phyloP scores from a whole-genome alignment of 2,797 vertebrate genomes.

The Arnoldichthys spilopterus region DNA sequence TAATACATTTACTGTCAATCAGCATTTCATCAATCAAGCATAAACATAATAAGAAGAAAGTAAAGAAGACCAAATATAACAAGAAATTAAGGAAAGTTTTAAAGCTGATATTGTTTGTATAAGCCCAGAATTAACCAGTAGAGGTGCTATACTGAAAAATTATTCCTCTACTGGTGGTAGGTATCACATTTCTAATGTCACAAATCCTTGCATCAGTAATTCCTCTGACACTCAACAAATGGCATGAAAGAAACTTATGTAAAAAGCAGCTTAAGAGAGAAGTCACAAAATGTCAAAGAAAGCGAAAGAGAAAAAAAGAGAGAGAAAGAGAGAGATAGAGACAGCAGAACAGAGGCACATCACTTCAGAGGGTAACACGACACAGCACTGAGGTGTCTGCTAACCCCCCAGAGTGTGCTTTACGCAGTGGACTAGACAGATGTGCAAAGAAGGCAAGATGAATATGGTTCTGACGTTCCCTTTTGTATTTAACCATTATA shows the following conservation, averaged over 20 bases:
- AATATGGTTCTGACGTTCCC: conserved; percentile 36
- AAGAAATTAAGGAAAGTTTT: background rate
- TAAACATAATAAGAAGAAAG: background rate
- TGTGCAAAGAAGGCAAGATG: conserved; percentile 4
- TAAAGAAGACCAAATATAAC: too few species aligned
- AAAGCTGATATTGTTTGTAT: background rate
- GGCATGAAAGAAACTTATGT: background rate
- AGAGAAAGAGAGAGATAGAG: background rate
- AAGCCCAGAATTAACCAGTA: background rate
- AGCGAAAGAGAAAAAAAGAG: background rate
- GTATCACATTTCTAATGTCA: background rate
- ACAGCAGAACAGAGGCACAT: conserved; percentile 20
- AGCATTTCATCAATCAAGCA: background rate
- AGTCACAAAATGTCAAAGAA: conserved; percentile 5
- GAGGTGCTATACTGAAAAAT: background rate
- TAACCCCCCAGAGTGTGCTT: conserved; percentile 36
- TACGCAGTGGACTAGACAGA: conserved; percentile 32
- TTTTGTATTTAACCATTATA: conserved; percentile 36
- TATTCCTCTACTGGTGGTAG: background rate
- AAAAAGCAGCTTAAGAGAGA: conserved; percentile 9
- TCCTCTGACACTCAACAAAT: conserved; percentile 3
- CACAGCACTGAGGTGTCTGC: conserved; percentile 28
- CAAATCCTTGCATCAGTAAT: conserved; percentile 1
- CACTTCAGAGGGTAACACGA: conserved; percentile 45
- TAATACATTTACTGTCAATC: background rate